Evolutionary conservation across 2,888 invertebrate species (phyloP), one percentile per base, ranked within the genome.

Genomic region (Ellobium chinense): DNA sequence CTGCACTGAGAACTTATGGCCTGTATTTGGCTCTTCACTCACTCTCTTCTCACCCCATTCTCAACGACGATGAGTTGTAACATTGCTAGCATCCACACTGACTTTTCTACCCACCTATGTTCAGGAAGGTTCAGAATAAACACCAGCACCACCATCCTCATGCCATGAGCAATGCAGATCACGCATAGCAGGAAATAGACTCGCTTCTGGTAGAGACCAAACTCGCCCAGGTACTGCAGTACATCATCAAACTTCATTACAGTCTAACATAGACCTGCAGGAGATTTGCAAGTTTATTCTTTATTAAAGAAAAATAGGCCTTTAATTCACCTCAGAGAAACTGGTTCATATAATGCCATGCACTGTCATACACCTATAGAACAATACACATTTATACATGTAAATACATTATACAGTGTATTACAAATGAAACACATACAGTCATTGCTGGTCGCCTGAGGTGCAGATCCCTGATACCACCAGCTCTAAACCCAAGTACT

Each of bases 121-220:
- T 68, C 54, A 14, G 82, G 81, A 18, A 72, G 37, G 34, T 81
- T 68, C 39, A 77, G 54, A 29, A 81, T 54, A 34, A 81, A 77
- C 9, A 82, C 79, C 37, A 73, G 37, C 5, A 73, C 68, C 7
- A 79, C 56, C 75, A 75, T 75, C 5, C 77, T 74, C 63, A 81
- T 77, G 54, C 73, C 70, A 39, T 68, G 78, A 24, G 12, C 39
- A 27, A 75, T 12, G n/a, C 63, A 63, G 0, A 82, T 68, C 12
- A 84, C 21, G 39, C 82, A 82, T 4, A 84, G 21, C 60, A 81
- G 46, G 12, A 81, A 14, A 46, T 81, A 73, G 0, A 82, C 34
- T 18, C 82, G 75, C 29, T 82, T 82, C 68, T 84, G 84, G 39
- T 84, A 84, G 18, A 60, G 9, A 9, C 84, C 82, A 39, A 83